phyloP scores from a whole-genome alignment of 2,888 invertebrate genomes.

The Rhagium mordax region DNA sequence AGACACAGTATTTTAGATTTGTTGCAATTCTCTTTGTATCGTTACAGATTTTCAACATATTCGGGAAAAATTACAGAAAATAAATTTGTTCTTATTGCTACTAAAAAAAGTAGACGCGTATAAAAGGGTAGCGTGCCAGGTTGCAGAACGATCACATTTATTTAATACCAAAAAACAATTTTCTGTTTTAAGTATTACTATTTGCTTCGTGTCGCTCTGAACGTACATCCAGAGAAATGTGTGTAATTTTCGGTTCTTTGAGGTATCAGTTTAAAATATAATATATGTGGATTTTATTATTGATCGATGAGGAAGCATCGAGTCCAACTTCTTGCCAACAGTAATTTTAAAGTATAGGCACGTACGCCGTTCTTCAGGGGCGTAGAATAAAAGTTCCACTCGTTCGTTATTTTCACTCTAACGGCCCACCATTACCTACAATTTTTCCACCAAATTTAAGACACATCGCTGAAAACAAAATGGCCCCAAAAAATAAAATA shows the following conservation, averaged over 20 bases:
- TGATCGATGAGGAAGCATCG: constrained; percentile 31
- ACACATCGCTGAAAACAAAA: not conserved
- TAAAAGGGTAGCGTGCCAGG: not conserved
- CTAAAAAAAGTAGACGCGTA: not conserved
- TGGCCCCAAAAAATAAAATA: too few relatives aligned
- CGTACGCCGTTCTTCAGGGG: constrained; percentile 36
- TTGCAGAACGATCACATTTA: not conserved
- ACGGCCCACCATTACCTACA: not conserved
- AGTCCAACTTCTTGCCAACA: constrained; percentile 34
- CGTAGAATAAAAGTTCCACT: constrained; percentile 28
- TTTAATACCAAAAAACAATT: not conserved
- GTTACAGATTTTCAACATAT: constrained; percentile 37
- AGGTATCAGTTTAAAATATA: constrained; percentile 16
- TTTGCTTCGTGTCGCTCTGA: not conserved
- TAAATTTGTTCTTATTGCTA: not conserved
- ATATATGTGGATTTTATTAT: constrained; percentile 37
- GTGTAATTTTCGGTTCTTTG: constrained; percentile 13
- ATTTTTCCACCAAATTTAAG: not conserved
- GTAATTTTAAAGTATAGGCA: constrained; percentile 43
- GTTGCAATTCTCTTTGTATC: constrained; percentile 37
- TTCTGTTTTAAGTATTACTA: not conserved
- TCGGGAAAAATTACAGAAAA: not conserved
- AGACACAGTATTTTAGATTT: constrained; percentile 43
- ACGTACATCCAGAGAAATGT: not conserved
- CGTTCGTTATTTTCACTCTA: not conserved